Percentiles rank a stretch among this genome's conserved stretches.
These are phyloP conservation scores for Serranochromis macrocephalus DNA, from an alignment of 2,113 vertebrate species.

Conservation along the genomic window DNA sequence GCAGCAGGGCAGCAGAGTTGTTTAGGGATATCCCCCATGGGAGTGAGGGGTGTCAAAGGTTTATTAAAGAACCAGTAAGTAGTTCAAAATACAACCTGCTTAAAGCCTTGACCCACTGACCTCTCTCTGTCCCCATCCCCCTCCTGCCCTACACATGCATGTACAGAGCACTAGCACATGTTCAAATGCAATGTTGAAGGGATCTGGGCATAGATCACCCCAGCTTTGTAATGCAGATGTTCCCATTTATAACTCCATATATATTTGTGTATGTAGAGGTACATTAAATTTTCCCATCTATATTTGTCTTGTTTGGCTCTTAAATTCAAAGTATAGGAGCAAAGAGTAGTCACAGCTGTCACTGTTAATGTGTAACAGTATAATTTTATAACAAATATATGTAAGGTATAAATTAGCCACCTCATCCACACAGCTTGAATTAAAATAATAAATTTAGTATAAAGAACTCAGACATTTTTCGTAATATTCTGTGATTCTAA, in stretches of 20 bases:
- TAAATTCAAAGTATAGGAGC: background rate
- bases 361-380: background rate
- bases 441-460: background rate
- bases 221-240: background rate
- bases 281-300: background rate
- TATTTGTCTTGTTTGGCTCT: background rate
- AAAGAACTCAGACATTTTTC: accelerated
- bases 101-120: conserved; percentile 8
- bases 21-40: conserved; percentile 48
- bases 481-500: background rate
- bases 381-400: background rate
- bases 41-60: conserved; percentile 52
- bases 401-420: background rate
- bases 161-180: background rate
- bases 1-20: conserved; percentile 45
- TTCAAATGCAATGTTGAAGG: background rate
- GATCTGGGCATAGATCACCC: background rate
- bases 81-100: conserved; percentile 61
- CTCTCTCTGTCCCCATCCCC: conserved; percentile 26
- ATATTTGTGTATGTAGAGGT: background rate
- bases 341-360: background rate
- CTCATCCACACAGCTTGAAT: background rate
- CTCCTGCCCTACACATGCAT: conserved; percentile 12
- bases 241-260: background rate
- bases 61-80: conserved; percentile 63